A percentile compares a stretch with the other conserved stretches of the same genome.
Evolutionary conservation across 2,113 vertebrate genomes (phyloP).

Genomic region (Sigmodon hispidus): DNA sequence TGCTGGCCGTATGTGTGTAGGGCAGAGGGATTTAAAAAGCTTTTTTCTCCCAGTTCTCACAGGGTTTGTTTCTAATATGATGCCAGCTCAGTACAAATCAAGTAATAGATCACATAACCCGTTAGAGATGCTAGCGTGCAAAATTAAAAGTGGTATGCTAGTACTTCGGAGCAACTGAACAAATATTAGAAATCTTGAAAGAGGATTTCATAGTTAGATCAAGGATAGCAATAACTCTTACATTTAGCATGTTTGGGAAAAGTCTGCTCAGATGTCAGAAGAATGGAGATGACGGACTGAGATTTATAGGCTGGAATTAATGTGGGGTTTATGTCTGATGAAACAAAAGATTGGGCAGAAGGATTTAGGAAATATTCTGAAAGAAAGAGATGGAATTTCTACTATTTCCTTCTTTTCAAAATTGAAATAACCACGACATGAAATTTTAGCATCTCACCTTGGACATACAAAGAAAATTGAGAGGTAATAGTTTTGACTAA

Average conservation of each 20-base stretch:
- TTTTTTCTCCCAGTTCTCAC: neutral
- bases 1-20: neutral
- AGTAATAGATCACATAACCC: neutral
- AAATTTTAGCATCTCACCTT: neutral
- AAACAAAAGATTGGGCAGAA: neutral
- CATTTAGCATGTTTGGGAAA: neutral
- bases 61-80: neutral
- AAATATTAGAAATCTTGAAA: neutral
- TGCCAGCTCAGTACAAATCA: neutral
- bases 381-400: neutral
- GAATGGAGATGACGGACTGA: neutral
- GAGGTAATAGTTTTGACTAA: neutral
- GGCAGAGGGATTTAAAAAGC: neutral
- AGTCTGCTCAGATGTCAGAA: neutral
- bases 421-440: neutral
- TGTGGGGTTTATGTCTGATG: neutral
- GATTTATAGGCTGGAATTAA: neutral
- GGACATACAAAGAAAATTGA: neutral
- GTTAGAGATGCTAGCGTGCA: neutral
- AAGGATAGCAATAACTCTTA: neutral
- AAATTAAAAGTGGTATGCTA: neutral
- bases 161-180: slow-evolving; percentile 3
- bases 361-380: neutral
- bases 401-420: neutral
- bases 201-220: neutral